Conservation (phyloP, 2,113 vertebrate genomes). For the Cyanoramphus novaezelandiae region DNA sequence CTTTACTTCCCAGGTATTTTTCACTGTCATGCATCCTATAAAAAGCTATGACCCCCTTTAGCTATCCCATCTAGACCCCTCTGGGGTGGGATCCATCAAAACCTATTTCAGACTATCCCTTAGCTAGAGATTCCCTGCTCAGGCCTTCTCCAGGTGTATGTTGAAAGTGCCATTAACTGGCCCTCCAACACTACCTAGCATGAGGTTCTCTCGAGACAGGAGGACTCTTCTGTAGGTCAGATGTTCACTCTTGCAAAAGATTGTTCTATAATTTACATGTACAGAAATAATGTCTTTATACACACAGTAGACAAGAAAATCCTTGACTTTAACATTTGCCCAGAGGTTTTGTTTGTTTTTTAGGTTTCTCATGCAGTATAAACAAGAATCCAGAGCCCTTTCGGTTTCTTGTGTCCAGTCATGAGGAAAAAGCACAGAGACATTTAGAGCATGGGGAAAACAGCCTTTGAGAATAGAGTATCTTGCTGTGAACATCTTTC, state of each 20-base stretch:
- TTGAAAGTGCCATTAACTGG: neutral
- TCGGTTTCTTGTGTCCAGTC: neutral
- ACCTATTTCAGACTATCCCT: neutral
- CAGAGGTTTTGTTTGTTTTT: neutral
- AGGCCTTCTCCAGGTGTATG: neutral
- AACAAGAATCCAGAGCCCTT: neutral
- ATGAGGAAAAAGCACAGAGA: neutral
- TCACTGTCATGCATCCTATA: neutral
- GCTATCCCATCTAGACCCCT: neutral
- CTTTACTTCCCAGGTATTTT: neutral
- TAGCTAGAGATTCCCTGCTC: neutral
- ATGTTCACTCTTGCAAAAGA: neutral
- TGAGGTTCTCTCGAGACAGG: neutral
- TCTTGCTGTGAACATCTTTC: neutral
- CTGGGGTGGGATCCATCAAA: neutral
- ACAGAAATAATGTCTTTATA: neutral
- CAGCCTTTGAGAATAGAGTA: neutral
- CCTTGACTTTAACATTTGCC: neutral
- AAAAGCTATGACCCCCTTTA: neutral
- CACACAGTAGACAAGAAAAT: neutral
- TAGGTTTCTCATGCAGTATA: neutral
- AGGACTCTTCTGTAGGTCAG: neutral
- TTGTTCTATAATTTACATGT: neutral
- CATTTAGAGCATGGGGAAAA: neutral
- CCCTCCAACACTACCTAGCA: neutral